phyloP scores from a whole-genome alignment of 2,113 vertebrate genomes.

The Eudyptes chrysolophus region DNA sequence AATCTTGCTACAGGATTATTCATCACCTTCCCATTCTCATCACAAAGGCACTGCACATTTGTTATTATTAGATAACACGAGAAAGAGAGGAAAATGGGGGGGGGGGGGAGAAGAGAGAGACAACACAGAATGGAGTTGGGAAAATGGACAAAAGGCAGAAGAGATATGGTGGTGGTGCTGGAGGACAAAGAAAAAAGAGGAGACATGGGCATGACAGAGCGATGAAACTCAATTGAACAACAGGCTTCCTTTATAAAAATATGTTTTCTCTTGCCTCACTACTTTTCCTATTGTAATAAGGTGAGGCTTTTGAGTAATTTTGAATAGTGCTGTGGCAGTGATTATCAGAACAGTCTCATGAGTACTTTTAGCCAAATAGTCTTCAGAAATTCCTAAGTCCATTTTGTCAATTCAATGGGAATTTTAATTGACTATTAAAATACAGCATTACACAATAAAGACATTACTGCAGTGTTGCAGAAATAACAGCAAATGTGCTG shows the following conservation, averaged over 20 bases:
- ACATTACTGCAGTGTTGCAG: background rate
- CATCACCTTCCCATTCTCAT: background rate
- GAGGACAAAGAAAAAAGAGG: background rate
- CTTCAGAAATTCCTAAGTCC: constrained; percentile 8
- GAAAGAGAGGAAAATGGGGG: background rate
- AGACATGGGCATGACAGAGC: background rate
- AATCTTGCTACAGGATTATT: background rate
- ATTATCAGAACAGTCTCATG: constrained; percentile 19
- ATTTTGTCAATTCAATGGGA: constrained; percentile 45
- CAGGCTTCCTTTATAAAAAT: background rate
- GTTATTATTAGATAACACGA: background rate
- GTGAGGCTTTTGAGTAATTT: background rate
- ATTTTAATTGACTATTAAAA: constrained; percentile 57
- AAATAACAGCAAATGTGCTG: background rate
- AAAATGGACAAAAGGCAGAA: background rate
- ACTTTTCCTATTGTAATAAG: background rate
- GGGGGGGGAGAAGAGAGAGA: background rate
- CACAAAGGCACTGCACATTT: background rate
- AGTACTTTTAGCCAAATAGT: constrained; percentile 22
- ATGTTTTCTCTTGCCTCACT: background rate
- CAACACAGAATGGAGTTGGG: background rate
- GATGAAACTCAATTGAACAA: background rate
- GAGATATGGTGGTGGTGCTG: background rate
- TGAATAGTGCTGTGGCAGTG: background rate
- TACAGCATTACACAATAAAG: constrained; percentile 11